A percentile compares a stretch with the other conserved stretches of the same genome.
Evolutionary conservation across 2,888 invertebrate species (phyloP).

Genomic region (Dryococelus australis): DNA sequence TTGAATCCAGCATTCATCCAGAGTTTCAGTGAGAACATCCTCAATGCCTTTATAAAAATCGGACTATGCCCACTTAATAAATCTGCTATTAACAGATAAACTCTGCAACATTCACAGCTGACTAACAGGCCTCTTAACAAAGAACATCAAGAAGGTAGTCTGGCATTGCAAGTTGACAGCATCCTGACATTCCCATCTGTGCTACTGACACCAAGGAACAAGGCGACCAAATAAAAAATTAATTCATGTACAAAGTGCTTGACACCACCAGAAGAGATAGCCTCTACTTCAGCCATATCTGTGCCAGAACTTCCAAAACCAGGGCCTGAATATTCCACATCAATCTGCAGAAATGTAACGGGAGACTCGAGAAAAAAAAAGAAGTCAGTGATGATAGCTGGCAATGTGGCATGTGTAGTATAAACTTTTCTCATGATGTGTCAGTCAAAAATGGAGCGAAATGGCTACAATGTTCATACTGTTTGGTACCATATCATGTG

Average conservation of each 20-base stretch:
- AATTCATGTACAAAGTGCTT: not conserved
- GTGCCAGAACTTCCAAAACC: not conserved
- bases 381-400: constrained; percentile 1
- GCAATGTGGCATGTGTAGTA: not conserved
- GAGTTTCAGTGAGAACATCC: constrained; percentile 18
- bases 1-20: constrained; percentile 26
- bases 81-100: not conserved
- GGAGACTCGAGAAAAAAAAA: not conserved
- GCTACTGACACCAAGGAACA: not conserved
- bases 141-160: not conserved
- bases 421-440: not conserved
- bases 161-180: not conserved
- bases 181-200: not conserved
- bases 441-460: too few relatives aligned
- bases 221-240: not conserved
- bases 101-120: not conserved
- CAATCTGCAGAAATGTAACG: not conserved
- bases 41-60: constrained; percentile 24
- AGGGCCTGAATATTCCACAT: not conserved
- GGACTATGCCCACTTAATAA: constrained; percentile 12
- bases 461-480: too few relatives aligned
- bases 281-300: not conserved
- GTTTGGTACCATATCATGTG: constrained; percentile 12
- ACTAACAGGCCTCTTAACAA: not conserved
- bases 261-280: not conserved